These are phyloP conservation scores for Pungitius pungitius DNA, from an alignment of 2,113 vertebrate genomes.

Conservation along the genomic window DNA sequence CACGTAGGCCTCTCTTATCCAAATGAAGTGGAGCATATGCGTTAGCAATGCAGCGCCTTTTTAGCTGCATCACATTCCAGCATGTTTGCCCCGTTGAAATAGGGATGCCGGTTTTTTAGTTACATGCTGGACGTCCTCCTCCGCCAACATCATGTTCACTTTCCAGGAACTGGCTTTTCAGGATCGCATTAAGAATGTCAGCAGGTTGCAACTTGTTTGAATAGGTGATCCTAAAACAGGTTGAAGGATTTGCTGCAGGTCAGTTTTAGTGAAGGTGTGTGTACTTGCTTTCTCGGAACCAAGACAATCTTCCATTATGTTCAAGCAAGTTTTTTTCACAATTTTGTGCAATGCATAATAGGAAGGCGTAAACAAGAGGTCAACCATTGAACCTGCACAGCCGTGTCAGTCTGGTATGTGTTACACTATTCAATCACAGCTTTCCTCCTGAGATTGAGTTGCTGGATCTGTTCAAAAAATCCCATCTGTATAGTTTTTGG, in stretches of 20 bases:
- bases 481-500: constrained; percentile 49
- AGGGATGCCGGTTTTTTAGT: constrained; percentile 25
- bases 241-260: constrained; percentile 21
- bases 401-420: constrained; percentile 58
- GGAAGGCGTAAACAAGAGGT: constrained; percentile 37
- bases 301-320: constrained; percentile 36
- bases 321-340: constrained; percentile 22
- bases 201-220: constrained; percentile 34
- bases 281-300: constrained; percentile 8
- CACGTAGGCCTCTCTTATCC: background rate
- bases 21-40: constrained; percentile 32
- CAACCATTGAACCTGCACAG: constrained; percentile 28
- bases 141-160: background rate
- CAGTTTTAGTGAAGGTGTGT: constrained; percentile 27
- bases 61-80: constrained; percentile 1
- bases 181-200: constrained; percentile 5
- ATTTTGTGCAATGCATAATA: constrained; percentile 17
- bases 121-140: background rate
- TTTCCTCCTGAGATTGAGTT: constrained; percentile 45
- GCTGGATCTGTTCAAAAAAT: constrained; percentile 42
- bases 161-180: constrained; percentile 53
- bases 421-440: constrained; percentile 42
- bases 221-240: constrained; percentile 7
- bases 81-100: constrained; percentile 18
- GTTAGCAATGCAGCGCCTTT: constrained; percentile 14